Conservation (phyloP, 2,113 vertebrate species). For the Mormyrus lacerda region DNA sequence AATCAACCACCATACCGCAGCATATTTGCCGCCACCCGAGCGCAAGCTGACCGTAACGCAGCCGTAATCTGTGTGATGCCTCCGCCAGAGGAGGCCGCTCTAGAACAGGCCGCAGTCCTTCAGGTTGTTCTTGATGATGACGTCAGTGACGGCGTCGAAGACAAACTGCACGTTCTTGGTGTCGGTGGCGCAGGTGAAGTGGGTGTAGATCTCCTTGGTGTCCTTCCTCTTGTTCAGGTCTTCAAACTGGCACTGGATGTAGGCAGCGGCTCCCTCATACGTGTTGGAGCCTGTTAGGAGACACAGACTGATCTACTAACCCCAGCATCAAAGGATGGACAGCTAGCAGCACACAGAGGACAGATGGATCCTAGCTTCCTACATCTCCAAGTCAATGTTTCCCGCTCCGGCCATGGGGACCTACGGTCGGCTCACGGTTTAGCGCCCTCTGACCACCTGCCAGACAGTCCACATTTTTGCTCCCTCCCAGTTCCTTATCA, state of each 20-base stretch:
- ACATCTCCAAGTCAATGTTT: not conserved
- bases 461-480: not conserved
- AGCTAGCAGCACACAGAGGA: not conserved
- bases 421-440: not conserved
- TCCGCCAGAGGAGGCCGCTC: conserved; percentile 34
- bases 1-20: not conserved
- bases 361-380: not conserved
- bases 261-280: conserved; percentile 89
- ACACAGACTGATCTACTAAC: not conserved
- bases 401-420: not conserved
- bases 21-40: not conserved
- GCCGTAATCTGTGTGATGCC: not conserved
- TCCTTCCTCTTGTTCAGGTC: conserved; percentile 96
- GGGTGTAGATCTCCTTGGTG: conserved; percentile 98
- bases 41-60: conserved; percentile 2
- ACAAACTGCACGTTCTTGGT: conserved; percentile 99
- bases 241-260: conserved; percentile 93
- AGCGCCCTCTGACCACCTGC: not conserved
- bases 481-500: too few relatives aligned
- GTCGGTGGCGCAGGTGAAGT: conserved; percentile 96
- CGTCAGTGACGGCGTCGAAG: conserved; percentile 95
- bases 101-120: conserved; percentile 98
- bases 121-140: conserved; percentile 99
- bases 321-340: not conserved
- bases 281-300: conserved; percentile 76